phyloP scores from a whole-genome alignment of 2,797 vertebrate genomes.

The Paguma larvata region DNA sequence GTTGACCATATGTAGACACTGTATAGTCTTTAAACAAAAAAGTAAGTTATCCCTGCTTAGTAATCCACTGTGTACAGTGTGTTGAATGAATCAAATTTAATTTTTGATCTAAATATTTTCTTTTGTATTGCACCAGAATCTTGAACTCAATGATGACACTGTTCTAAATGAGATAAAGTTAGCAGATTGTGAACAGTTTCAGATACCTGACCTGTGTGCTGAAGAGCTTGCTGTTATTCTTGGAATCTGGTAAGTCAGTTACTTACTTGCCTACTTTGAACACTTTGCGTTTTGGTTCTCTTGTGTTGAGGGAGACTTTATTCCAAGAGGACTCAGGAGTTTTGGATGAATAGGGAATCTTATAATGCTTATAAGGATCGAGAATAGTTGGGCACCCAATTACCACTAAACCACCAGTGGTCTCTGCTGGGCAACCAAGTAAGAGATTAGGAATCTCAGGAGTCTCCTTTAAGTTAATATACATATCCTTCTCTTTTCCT shows the following conservation, averaged over 20 bases:
- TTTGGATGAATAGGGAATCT: neutral
- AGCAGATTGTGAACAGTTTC: conserved; percentile 91
- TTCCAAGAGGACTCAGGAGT: neutral
- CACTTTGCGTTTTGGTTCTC: neutral
- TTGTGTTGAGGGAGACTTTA: conserved; percentile 24
- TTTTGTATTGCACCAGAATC: conserved; percentile 90
- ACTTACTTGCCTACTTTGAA: neutral
- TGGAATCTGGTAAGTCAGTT: conserved; percentile 93
- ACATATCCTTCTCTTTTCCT: neutral
- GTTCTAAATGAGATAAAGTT: conserved; percentile 94
- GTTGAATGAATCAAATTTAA: conserved; percentile 14
- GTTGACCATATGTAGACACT: neutral
- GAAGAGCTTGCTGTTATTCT: conserved; percentile 97
- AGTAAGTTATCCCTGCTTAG: neutral
- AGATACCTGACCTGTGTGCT: conserved; percentile 93
- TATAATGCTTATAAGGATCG: neutral
- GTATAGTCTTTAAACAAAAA: conserved; percentile 32
- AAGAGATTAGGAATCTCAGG: neutral
- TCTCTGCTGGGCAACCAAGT: neutral
- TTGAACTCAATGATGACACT: conserved; percentile 94
- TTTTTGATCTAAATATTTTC: conserved; percentile 57
- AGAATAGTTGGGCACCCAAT: neutral
- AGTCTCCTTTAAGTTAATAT: neutral
- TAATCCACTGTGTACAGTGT: neutral
- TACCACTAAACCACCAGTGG: neutral